A percentile compares a stretch with the other conserved stretches of the same genome.
These are phyloP conservation scores for Geopemphigus sp. DNA, from an alignment of 1,140 invertebrate species.

Conservation along the genomic window DNA sequence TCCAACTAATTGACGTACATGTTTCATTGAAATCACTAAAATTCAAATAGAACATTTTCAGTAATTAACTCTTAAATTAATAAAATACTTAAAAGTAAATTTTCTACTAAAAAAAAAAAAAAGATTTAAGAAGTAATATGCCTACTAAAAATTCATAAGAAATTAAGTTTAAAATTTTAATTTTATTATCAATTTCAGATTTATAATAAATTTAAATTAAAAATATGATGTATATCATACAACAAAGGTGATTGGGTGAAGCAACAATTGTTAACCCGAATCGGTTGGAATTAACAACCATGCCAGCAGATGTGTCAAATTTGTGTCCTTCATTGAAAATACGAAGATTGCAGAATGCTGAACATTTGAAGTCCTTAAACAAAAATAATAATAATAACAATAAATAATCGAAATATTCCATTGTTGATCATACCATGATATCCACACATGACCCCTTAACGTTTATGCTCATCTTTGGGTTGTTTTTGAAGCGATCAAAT, in stretches of 20 bases:
- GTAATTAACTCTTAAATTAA: no score
- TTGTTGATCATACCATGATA: neutral
- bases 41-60: no score
- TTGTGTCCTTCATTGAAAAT: slow-evolving; percentile 36
- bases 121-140: no score
- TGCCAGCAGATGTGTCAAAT: neutral
- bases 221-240: neutral
- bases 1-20: slow-evolving; percentile 25
- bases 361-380: slow-evolving; percentile 31
- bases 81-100: no score
- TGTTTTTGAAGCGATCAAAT: neutral
- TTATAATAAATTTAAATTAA: neutral
- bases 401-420: neutral
- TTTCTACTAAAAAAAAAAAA: no score
- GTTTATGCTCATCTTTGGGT: slow-evolving; percentile 5
- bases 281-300: slow-evolving; percentile 6
- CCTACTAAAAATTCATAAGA: no score
- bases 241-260: slow-evolving; percentile 22
- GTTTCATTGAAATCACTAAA: slow-evolving; percentile 42
- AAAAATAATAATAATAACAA: neutral
- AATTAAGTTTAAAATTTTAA: no score
- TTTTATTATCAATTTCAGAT: no score
- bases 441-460: slow-evolving; percentile 25
- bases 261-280: slow-evolving; percentile 36
- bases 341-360: slow-evolving; percentile 36